These are phyloP conservation scores for Diloba caeruleocephala DNA, from an alignment of 2,888 invertebrate genomes.

Conservation along the genomic window DNA sequence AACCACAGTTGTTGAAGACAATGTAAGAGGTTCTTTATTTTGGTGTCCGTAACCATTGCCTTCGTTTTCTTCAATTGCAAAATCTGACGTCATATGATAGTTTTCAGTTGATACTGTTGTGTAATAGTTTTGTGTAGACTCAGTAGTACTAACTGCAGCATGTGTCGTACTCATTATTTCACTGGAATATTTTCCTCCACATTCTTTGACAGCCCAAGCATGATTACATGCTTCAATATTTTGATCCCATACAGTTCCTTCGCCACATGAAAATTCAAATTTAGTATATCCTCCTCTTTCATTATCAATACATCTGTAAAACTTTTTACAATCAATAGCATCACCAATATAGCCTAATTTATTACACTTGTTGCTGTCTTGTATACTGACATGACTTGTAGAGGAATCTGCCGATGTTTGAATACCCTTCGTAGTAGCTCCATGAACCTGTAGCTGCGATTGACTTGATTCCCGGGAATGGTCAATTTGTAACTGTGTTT, in stretches of 20 bases:
- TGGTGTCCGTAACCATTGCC: conserved; percentile 58
- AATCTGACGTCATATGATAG: conserved; percentile 40
- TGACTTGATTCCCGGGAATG: conserved; percentile 70
- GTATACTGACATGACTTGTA: conserved; percentile 1
- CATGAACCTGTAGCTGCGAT: conserved; percentile 62
- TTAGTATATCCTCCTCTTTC: conserved; percentile 81
- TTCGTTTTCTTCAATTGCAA: conserved; percentile 48
- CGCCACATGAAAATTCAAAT: conserved; percentile 89
- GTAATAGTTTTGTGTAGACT: conserved; percentile 46
- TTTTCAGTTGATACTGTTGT: conserved; percentile 43
- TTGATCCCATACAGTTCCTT: conserved; percentile 90
- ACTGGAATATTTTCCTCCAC: conserved; percentile 53
- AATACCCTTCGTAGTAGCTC: conserved; percentile 53
- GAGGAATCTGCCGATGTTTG: conserved; percentile 31
- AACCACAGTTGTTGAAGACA: conserved; percentile 33
- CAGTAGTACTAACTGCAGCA: conserved; percentile 38
- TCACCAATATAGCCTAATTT: conserved; percentile 90
- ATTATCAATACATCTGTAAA: conserved; percentile 91
- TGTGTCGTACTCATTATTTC: conserved; percentile 30
- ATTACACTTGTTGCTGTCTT: conserved; percentile 28
- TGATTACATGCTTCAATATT: conserved; percentile 89
- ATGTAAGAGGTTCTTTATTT: conserved; percentile 31
- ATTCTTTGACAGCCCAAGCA: conserved; percentile 79
- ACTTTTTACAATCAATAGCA: conserved; percentile 90
- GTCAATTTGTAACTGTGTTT: conserved; percentile 72